Evolutionary conservation across 2,113 vertebrate species (phyloP).

Genomic region (Limanda limanda): DNA sequence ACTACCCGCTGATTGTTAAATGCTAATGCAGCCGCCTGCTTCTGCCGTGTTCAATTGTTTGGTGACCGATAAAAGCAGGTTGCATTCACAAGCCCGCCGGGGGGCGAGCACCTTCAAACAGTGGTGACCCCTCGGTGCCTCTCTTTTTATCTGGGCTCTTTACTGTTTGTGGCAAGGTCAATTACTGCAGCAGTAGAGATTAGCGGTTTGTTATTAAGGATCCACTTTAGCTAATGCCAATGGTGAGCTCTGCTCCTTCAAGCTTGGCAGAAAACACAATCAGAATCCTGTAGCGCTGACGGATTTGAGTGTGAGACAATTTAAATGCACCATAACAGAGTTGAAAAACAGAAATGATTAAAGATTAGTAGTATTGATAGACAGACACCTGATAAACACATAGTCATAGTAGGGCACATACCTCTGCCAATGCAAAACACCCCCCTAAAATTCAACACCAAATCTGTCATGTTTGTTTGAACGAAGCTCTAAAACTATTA

Average conservation of each 20-base stretch:
- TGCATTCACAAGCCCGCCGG: slow-evolving; percentile 51
- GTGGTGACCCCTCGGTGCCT: slow-evolving; percentile 50
- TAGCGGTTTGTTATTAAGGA: slow-evolving; percentile 44
- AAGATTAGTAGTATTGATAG: no score
- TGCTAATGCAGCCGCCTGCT: slow-evolving; percentile 68
- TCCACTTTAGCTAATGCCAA: slow-evolving; percentile 26
- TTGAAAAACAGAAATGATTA: not conserved
- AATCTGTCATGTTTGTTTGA: no score
- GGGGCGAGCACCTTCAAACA: slow-evolving; percentile 64
- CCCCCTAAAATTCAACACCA: no score
- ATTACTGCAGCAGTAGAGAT: slow-evolving; percentile 4
- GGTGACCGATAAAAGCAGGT: slow-evolving; percentile 64
- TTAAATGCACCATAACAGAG: not conserved
- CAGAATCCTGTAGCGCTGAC: not conserved
- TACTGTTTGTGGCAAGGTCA: slow-evolving; percentile 28
- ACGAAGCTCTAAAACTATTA: no score
- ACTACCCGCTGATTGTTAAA: slow-evolving; percentile 62
- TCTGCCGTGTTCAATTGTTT: slow-evolving; percentile 41
- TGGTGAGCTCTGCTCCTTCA: slow-evolving; percentile 11
- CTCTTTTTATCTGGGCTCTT: slow-evolving; percentile 59
- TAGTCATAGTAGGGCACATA: no score
- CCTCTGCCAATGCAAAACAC: no score
- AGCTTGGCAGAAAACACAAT: not conserved
- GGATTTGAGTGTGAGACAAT: not conserved
- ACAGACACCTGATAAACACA: no score